Conservation (phyloP, 1,140 invertebrate genomes). For the Cotesia vestalis region DNA sequence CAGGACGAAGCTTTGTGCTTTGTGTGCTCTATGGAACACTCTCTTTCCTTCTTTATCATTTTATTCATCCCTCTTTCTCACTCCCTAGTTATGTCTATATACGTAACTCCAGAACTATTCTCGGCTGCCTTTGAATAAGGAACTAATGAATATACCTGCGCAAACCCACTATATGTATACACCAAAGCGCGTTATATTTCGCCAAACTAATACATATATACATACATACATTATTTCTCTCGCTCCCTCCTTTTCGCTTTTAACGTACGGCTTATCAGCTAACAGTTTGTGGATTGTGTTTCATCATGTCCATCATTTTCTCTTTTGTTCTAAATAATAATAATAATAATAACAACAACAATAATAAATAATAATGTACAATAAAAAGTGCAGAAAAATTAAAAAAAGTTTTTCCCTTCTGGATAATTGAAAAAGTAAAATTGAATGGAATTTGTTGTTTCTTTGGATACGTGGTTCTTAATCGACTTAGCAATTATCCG, state of each 20-base stretch:
- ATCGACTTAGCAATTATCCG: no score
- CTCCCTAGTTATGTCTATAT: background rate
- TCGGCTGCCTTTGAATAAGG: slow-evolving; percentile 64
- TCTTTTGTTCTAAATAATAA: no score
- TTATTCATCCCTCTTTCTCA: slow-evolving; percentile 29
- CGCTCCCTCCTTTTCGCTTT: background rate
- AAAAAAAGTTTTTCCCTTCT: no score
- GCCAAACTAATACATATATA: background rate
- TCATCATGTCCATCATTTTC: no score
- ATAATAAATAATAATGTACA: no score
- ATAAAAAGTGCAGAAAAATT: background rate
- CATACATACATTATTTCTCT: background rate
- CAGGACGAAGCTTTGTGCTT: slow-evolving; percentile 65
- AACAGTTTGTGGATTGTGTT: no score
- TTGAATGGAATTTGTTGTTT: no score
- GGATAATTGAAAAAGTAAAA: no score
- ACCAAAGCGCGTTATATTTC: slow-evolving; percentile 36
- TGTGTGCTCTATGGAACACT: slow-evolving; percentile 46
- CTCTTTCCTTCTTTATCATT: background rate
- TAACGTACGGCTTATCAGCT: no score
- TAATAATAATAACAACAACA: no score
- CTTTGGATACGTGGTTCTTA: no score
- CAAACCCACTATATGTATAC: slow-evolving; percentile 33
- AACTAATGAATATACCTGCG: slow-evolving; percentile 63
- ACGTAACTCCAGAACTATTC: slow-evolving; percentile 63